Percentiles rank a stretch among this genome's conserved stretches.
Conservation (phyloP, 2,113 vertebrate genomes). For the Nettapus auritus region DNA sequence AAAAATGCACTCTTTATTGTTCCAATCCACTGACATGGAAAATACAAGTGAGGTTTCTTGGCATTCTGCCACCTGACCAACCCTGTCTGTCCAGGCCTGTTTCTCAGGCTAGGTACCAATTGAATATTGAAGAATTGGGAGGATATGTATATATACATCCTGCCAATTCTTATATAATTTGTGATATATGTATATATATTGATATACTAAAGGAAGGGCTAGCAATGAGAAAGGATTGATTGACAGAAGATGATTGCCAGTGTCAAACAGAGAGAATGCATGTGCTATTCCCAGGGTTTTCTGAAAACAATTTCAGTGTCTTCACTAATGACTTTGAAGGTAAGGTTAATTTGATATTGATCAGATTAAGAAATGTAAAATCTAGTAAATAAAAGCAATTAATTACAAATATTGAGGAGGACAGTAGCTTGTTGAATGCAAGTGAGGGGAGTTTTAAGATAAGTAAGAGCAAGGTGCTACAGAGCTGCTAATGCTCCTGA, state of each 20-base stretch:
- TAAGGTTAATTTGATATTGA: conserved; percentile 72
- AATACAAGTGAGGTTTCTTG: background rate
- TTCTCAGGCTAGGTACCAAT: background rate
- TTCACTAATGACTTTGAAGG: conserved; percentile 53
- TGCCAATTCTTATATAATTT: too few species aligned
- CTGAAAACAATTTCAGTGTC: background rate
- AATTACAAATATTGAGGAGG: conserved; percentile 52
- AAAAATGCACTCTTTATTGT: background rate
- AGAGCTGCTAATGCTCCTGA: background rate
- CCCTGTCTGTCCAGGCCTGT: background rate
- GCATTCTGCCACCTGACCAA: background rate
- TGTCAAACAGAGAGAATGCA: background rate
- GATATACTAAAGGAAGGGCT: background rate
- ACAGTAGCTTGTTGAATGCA: conserved; percentile 30
- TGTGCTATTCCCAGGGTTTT: background rate
- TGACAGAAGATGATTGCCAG: background rate
- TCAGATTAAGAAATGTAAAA: conserved; percentile 68
- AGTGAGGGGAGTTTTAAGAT: conserved; percentile 47
- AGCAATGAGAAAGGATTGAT: background rate
- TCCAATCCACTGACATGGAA: background rate
- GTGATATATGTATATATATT: background rate
- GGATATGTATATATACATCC: background rate
- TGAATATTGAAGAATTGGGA: background rate
- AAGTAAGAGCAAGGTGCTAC: conserved; percentile 30
- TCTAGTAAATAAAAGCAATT: conserved; percentile 58